phyloP scores from a whole-genome alignment of 2,797 vertebrate genomes.

The Tiaroga cobitis region DNA sequence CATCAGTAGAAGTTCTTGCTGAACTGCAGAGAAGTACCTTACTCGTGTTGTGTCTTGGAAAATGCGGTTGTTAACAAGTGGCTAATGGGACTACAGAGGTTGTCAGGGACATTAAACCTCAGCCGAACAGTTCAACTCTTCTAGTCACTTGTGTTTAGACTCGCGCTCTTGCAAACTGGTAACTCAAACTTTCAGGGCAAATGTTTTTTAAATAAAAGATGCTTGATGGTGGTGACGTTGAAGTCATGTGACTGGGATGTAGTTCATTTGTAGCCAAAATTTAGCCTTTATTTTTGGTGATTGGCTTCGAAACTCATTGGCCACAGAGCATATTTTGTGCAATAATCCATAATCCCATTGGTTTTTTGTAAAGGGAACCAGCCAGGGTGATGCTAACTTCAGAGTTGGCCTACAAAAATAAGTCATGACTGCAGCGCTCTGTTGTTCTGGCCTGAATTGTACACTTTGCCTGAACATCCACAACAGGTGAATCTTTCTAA shows the following conservation, averaged over 20 bases:
- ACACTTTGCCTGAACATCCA: slow-evolving; percentile 5
- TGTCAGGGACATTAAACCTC: not conserved
- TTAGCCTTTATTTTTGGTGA: not conserved
- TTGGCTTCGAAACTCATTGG: not conserved
- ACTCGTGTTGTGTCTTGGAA: not conserved
- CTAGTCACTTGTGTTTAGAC: not conserved
- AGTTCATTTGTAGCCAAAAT: too few species aligned
- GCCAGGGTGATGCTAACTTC: not conserved
- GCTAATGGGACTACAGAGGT: too few species aligned
- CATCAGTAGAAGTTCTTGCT: not conserved
- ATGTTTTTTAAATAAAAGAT: not conserved
- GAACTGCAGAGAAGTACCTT: not conserved
- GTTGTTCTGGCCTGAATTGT: not conserved
- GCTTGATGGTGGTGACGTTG: not conserved
- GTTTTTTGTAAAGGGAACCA: not conserved
- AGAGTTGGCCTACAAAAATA: not conserved
- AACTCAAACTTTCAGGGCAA: too few species aligned
- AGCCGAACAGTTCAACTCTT: not conserved
- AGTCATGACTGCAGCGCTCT: not conserved
- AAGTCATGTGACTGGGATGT: not conserved
- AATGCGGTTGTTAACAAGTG: not conserved
- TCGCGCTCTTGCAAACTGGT: too few species aligned
- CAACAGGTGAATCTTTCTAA: slow-evolving; percentile 22
- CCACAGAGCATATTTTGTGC: too few species aligned
- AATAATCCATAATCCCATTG: not conserved